Conservation (phyloP, 2,888 invertebrate genomes). For the Eristalis tenax region DNA sequence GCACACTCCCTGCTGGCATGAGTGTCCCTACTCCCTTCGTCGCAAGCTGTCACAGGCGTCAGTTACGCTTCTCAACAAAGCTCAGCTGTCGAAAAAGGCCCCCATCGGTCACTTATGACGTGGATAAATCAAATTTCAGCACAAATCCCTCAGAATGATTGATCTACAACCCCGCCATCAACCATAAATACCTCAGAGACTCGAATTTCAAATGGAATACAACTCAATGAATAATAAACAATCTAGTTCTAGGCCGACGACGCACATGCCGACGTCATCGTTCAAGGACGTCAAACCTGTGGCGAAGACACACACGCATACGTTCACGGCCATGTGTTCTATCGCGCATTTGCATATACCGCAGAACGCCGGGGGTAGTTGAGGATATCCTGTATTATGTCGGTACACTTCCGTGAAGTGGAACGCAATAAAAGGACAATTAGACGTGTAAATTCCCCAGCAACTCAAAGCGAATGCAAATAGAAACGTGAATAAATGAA, state of each 20-base stretch:
- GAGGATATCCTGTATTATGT: not conserved
- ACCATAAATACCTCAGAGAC: too few relatives aligned
- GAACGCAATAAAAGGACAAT: slow-evolving; percentile 6
- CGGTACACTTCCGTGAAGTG: not conserved
- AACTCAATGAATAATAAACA: not conserved
- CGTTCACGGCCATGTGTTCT: not conserved
- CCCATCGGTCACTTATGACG: too few relatives aligned
- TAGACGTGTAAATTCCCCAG: slow-evolving; percentile 6
- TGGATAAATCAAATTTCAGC: too few relatives aligned
- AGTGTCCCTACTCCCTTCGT: too few relatives aligned
- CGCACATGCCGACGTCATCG: not conserved
- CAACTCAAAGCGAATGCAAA: not conserved
- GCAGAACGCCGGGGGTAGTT: not conserved
- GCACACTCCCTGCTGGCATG: too few relatives aligned
- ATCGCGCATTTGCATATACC: not conserved
- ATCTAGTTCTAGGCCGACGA: not conserved
- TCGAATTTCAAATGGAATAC: not conserved
- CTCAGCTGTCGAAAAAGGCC: too few relatives aligned
- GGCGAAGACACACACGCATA: not conserved
- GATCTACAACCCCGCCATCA: too few relatives aligned
- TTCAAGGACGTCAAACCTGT: not conserved
- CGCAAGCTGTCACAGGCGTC: too few relatives aligned
- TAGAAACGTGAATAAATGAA: not conserved
- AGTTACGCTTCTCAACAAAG: too few relatives aligned
- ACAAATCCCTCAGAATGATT: too few relatives aligned